Evolutionary conservation across 2,113 vertebrate genomes (phyloP).

Genomic region (Triplophysa siluroides): DNA sequence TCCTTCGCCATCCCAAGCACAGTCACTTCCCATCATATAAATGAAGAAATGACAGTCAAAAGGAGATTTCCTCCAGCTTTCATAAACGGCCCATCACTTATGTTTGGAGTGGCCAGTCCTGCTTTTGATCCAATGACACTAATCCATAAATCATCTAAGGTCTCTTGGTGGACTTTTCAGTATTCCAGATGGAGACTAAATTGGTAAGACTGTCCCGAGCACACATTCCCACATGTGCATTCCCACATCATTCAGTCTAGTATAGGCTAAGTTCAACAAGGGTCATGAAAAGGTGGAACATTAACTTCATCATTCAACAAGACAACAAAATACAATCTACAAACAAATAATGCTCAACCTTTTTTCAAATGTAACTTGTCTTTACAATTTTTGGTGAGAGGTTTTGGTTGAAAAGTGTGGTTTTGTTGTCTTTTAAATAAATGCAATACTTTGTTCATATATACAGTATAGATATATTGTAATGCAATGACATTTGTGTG

Average conservation of each 20-base stretch:
- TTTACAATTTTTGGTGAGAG: no score
- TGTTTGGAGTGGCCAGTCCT: background rate
- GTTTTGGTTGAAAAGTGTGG: background rate
- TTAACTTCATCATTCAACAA: background rate
- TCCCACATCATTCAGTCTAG: background rate
- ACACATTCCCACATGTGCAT: background rate
- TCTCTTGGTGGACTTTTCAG: slow-evolving; percentile 2
- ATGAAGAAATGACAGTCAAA: background rate
- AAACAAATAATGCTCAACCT: background rate
- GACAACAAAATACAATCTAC: background rate
- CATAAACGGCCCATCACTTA: slow-evolving; percentile 8
- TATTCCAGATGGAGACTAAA: slow-evolving; percentile 22
- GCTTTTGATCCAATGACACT: slow-evolving; percentile 9
- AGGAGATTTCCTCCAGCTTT: slow-evolving; percentile 22
- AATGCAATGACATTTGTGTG: background rate
- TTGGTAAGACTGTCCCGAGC: background rate
- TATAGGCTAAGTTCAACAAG: background rate
- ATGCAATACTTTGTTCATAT: no score
- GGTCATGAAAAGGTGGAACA: no score
- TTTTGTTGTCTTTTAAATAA: no score
- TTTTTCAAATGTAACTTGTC: no score
- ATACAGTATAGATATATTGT: no score
- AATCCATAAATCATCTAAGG: background rate
- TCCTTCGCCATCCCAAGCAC: slow-evolving; percentile 12
- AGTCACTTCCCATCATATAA: slow-evolving; percentile 24